Percentiles rank a stretch among this genome's conserved stretches.
phyloP scores from a whole-genome alignment of 2,113 vertebrate genomes.

The mouse (Mus musculus) region DNA sequence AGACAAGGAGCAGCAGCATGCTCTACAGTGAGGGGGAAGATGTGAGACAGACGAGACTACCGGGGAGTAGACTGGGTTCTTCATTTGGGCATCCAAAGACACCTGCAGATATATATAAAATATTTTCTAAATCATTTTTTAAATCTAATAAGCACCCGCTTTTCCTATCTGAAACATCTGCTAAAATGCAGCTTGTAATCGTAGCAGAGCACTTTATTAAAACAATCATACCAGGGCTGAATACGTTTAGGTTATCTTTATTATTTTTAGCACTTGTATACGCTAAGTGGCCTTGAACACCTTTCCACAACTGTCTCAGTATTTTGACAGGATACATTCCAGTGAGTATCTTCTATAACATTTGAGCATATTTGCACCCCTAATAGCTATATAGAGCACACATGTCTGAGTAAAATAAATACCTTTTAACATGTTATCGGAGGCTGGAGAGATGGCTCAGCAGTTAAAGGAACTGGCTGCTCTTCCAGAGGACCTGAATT shows the following conservation, averaged over 20 bases:
- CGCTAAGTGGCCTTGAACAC: background rate
- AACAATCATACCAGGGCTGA: background rate
- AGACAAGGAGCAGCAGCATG: constrained; percentile 6
- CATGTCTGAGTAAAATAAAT: background rate
- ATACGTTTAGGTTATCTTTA: background rate
- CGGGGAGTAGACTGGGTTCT: background rate
- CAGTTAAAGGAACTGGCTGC: too few relatives aligned
- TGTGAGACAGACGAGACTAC: background rate
- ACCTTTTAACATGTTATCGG: background rate
- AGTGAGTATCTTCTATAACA: background rate
- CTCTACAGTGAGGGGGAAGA: background rate
- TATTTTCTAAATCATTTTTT: background rate
- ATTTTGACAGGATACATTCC: constrained; percentile 19
- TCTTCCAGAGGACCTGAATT: too few relatives aligned
- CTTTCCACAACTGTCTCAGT: background rate
- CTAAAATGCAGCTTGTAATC: background rate
- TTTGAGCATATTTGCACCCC: background rate
- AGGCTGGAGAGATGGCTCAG: too few relatives aligned
- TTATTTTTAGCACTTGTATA: background rate
- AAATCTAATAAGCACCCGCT: background rate
- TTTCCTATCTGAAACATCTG: background rate
- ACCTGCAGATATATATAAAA: rapidly evolving
- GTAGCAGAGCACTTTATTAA: background rate
- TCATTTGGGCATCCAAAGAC: background rate
- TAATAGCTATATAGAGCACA: background rate